Evolutionary conservation across 2,888 invertebrate genomes (phyloP).

Genomic region (Tubulanus polymorphus): DNA sequence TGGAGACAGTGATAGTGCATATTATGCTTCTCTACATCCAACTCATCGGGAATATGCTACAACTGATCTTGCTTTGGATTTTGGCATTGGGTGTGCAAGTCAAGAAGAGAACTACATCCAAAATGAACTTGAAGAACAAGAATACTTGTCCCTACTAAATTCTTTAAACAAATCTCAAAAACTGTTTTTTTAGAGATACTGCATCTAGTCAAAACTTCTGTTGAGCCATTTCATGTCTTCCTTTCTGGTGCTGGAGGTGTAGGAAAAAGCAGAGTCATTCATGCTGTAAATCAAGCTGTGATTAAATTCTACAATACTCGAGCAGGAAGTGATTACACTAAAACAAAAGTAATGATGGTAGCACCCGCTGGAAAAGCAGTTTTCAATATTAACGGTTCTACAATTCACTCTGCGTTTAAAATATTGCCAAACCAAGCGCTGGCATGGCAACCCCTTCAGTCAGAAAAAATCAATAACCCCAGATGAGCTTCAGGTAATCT

Average conservation of each 20-base stretch:
- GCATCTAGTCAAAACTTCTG: background rate
- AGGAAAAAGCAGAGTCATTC: slow-evolving; percentile 18
- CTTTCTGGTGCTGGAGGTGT: slow-evolving; percentile 16
- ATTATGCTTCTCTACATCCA: too few species aligned
- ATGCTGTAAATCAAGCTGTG: slow-evolving; percentile 9
- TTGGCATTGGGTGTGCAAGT: background rate
- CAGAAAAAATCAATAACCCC: slow-evolving; percentile 13
- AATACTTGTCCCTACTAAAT: slow-evolving; percentile 19
- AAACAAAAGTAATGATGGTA: background rate
- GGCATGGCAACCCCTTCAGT: slow-evolving; percentile 8
- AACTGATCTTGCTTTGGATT: background rate
- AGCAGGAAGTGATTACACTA: background rate
- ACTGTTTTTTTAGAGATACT: slow-evolving; percentile 14
- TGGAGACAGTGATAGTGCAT: too few species aligned
- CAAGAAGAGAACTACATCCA: background rate
- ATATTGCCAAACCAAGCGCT: slow-evolving; percentile 14
- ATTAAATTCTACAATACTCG: background rate
- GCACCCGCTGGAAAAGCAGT: background rate
- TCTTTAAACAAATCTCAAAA: slow-evolving; percentile 18
- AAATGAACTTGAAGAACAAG: slow-evolving; percentile 1
- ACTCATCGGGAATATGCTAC: too few species aligned
- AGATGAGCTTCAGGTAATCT: slow-evolving; percentile 10
- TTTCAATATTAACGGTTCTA: slow-evolving; percentile 9
- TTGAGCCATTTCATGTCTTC: background rate
- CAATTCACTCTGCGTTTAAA: slow-evolving; percentile 5